Evolutionary conservation across 30 jellyfish, hydroid and myxozoan species (phyloP).

Genomic region (Cassiopea xamachana): DNA sequence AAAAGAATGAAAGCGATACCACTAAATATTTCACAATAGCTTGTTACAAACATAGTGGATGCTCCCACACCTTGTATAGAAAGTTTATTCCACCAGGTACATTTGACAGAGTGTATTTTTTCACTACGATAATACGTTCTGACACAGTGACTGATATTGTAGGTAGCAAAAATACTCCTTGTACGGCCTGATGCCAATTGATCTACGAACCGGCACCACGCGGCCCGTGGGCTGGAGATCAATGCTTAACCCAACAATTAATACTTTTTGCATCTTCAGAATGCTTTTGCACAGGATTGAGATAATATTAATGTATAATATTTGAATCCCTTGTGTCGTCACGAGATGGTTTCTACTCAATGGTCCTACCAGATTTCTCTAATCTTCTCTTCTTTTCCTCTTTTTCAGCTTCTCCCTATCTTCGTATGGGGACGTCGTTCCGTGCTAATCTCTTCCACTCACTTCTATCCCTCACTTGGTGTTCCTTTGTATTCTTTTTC

Average conservation of each 20-base stretch:
- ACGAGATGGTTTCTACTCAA: not conserved
- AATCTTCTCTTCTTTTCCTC: not conserved
- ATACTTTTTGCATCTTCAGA: constrained; percentile 19
- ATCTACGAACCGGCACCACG: no score
- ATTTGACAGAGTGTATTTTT: no score
- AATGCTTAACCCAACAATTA: not conserved
- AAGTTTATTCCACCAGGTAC: no score
- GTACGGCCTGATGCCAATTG: no score
- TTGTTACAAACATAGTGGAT: no score
- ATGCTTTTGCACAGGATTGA: constrained; percentile 43
- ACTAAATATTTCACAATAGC: no score
- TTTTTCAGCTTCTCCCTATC: constrained; percentile 27
- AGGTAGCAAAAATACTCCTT: no score
- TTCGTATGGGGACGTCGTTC: constrained; percentile 20
- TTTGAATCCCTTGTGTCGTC: not conserved
- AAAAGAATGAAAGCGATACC: no score
- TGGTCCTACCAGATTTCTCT: not conserved
- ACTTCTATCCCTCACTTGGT: not conserved
- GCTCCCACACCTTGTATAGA: no score
- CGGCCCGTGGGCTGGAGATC: no score
- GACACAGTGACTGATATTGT: no score
- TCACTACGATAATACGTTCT: no score
- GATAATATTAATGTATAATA: constrained; percentile 17
- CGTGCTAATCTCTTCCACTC: not conserved
- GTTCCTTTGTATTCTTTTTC: constrained; percentile 1